These are phyloP conservation scores for Petrolisthes manimaculis DNA, from an alignment of 2,888 invertebrate species.

Conservation along the genomic window DNA sequence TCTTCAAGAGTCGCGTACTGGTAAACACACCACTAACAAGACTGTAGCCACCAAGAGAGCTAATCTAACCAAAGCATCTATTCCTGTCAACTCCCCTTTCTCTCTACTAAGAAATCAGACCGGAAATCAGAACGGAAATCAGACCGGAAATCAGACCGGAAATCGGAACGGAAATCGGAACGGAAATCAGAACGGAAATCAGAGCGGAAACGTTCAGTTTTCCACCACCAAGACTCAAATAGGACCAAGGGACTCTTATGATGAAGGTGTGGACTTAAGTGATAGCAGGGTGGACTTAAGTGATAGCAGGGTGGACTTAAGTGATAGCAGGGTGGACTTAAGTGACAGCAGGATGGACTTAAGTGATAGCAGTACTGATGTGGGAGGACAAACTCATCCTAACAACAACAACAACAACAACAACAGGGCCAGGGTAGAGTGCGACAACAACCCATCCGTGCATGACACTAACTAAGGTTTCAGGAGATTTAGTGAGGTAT, in stretches of 20 bases:
- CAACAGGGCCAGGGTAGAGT: conserved; percentile 40
- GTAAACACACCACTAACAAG: conserved; percentile 26
- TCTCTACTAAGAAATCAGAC: conserved; percentile 34
- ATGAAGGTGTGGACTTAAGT: conserved; percentile 55
- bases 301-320: conserved; percentile 54
- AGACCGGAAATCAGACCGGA: conserved; percentile 11
- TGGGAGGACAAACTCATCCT: too few species aligned
- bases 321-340: conserved; percentile 54
- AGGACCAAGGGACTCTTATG: conserved; percentile 31
- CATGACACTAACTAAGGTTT: too few species aligned
- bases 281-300: conserved; percentile 56
- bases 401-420: too few species aligned
- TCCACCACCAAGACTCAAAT: not conserved
- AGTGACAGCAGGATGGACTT: conserved; percentile 56
- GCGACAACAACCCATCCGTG: not conserved
- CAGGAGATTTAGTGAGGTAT: too few species aligned
- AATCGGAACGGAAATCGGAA: too few species aligned
- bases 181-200: conserved; percentile 11
- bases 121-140: too few species aligned
- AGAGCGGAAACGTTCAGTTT: not conserved
- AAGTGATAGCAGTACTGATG: conserved; percentile 26
- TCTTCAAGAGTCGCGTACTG: conserved; percentile 29
- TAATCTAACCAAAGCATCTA: conserved; percentile 28
- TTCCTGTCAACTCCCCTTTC: conserved; percentile 52
- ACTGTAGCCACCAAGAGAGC: not conserved